Conservation (phyloP, 1,140 invertebrate species). For the Stratiolaelaps scimitus region DNA sequence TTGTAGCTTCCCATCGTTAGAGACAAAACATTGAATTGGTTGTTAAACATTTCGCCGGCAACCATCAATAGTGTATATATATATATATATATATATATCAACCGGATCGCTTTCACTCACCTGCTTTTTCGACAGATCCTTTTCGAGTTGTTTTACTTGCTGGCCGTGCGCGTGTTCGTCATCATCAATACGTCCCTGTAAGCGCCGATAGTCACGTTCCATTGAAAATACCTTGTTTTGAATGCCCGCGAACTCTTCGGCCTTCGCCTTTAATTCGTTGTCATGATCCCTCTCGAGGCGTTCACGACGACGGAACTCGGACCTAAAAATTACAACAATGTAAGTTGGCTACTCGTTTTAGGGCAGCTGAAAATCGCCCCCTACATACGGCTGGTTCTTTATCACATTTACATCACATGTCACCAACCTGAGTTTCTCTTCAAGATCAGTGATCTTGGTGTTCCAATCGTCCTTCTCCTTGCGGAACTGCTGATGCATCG, state of each 20-base stretch:
- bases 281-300: constrained; percentile 50
- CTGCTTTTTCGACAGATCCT: constrained; percentile 36
- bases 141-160: constrained; percentile 53
- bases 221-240: constrained; percentile 42
- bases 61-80: too few species aligned
- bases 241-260: constrained; percentile 51
- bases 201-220: constrained; percentile 38
- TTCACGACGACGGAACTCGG: constrained; percentile 52
- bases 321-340: constrained; percentile 39
- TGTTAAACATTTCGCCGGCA: too few species aligned
- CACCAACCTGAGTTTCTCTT: constrained; percentile 15
- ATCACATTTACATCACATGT: not conserved
- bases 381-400: too few species aligned
- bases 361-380: too few species aligned
- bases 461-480: constrained; percentile 46
- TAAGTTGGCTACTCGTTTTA: too few species aligned
- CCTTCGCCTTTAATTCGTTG: constrained; percentile 51
- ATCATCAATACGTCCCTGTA: constrained; percentile 48
- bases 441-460: constrained; percentile 24
- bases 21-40: constrained; percentile 7
- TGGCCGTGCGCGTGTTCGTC: constrained; percentile 53
- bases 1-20: too few species aligned
- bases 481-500: constrained; percentile 46
- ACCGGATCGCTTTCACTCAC: too few species aligned
- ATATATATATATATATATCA: too few species aligned